phyloP scores from a whole-genome alignment of 2,113 vertebrate species.

The Chionomys nivalis region DNA sequence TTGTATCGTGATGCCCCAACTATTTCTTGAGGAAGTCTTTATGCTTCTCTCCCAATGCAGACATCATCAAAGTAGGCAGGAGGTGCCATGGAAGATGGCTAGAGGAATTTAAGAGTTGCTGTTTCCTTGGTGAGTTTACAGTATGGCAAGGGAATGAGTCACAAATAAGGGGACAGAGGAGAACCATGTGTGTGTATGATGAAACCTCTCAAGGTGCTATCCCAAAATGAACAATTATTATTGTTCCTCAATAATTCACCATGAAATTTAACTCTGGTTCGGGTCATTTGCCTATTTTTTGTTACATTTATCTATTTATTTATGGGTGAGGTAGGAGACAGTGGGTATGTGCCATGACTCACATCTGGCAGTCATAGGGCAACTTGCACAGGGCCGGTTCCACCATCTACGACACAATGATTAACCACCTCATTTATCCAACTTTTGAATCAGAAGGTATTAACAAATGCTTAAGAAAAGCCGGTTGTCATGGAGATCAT shows the following conservation, averaged over 20 bases:
- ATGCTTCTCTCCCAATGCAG: fast-evolving
- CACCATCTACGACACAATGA: background rate
- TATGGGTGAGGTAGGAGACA: background rate
- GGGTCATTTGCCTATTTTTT: background rate
- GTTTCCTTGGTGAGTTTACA: background rate
- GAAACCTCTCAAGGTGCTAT: background rate
- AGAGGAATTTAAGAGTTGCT: background rate
- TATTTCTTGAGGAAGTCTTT: background rate
- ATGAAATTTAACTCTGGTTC: background rate
- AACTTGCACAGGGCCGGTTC: background rate
- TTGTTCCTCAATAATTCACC: background rate
- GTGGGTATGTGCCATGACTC: background rate
- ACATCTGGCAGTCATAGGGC: background rate
- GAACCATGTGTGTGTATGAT: background rate
- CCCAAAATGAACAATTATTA: background rate
- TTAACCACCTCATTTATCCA: background rate
- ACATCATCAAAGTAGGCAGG: background rate
- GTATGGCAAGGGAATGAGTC: background rate
- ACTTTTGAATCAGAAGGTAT: background rate
- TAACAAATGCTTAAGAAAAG: background rate
- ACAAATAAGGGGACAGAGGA: background rate
- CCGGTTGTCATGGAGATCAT: background rate
- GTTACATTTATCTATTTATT: background rate
- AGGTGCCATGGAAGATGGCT: background rate
- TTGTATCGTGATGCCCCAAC: background rate